Evolutionary conservation across 53 echinoderm and acorn worm species (phyloP), one percentile per base, ranked within the genome.

Genomic region (Holothuria leucospilota): DNA sequence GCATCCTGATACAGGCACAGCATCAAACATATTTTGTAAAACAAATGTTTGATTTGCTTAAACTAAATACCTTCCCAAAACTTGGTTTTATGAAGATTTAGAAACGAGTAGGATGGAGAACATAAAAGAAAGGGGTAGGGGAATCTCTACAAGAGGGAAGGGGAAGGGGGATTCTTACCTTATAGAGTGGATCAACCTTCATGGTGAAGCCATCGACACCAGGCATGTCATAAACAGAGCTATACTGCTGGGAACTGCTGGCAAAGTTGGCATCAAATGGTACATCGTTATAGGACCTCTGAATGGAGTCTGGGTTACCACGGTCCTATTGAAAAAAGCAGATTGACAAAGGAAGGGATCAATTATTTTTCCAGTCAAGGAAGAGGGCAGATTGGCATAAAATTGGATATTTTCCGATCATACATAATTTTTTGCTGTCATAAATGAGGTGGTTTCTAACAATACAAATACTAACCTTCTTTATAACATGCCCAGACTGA

Each of bases 121-220:
- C 8, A 46, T 7, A 34, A 34, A 34, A n/a, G n/a, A n/a, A n/a
- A n/a, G 40, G 40, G 40, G 40, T 40, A 40, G 4, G 4, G 4
- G 40, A 40, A n/a, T n/a, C n/a, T n/a, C n/a, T n/a, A n/a, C n/a
- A n/a, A 52, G 52, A 11, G 15, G 15, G 56, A 10, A 15, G 56
- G 18, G 15, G 15, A 1, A 46, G 46, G 8, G 11, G 46, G 2
- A 1, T 56, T 11, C 91, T 61, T 81, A 99, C 99, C 92, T 92
- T 99, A 71, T 99, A 99, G 20, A 99, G 86, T 0, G 99, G 95
- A 87, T 99, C 99, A 6, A 99, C 99, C n/a, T 89, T 83, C 99
- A 99, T 99, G 10, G 95, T 91, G 87, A 99, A 99, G 2, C 98
- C 99, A 74, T 99, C 99, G 30, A 99, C 99, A 41, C 99, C 99